Conservation (phyloP, 2,113 vertebrate genomes). For the Motacilla alba region DNA sequence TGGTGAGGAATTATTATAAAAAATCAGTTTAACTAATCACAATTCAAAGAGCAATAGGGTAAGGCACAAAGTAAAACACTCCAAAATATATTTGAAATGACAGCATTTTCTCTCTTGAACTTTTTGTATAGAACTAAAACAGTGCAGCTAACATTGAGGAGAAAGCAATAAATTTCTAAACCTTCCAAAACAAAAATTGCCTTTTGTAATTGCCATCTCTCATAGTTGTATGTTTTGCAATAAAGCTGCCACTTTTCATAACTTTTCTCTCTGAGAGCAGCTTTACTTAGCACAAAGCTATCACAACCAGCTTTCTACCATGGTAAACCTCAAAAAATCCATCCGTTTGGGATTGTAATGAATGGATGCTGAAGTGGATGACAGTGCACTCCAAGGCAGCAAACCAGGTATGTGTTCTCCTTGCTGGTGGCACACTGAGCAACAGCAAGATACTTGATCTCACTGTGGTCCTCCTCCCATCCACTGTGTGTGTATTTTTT, state of each 20-base stretch:
- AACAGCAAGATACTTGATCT: not conserved
- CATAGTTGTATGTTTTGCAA: not conserved
- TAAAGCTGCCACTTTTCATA: not conserved
- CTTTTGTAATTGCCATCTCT: not conserved
- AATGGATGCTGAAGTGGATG: not conserved
- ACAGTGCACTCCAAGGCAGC: accelerated
- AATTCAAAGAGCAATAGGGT: not conserved
- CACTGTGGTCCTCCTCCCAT: not conserved
- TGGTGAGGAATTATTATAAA: not conserved
- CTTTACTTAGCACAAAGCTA: not conserved
- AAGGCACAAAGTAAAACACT: not conserved
- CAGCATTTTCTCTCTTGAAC: not conserved
- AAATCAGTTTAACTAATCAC: not conserved
- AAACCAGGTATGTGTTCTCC: not conserved
- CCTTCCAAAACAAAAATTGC: not conserved
- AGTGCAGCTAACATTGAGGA: not conserved
- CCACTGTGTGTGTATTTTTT: not conserved
- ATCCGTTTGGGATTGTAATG: not conserved
- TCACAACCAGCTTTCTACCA: not conserved
- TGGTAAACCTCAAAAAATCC: not conserved
- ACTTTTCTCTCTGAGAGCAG: not conserved
- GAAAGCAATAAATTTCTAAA: not conserved
- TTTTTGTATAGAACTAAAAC: not conserved
- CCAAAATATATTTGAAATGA: not conserved
- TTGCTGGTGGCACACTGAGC: not conserved